Evolutionary conservation across 1,140 invertebrate species (phyloP), one percentile per base, ranked within the genome.

Genomic region (Scylla paramamosain): DNA sequence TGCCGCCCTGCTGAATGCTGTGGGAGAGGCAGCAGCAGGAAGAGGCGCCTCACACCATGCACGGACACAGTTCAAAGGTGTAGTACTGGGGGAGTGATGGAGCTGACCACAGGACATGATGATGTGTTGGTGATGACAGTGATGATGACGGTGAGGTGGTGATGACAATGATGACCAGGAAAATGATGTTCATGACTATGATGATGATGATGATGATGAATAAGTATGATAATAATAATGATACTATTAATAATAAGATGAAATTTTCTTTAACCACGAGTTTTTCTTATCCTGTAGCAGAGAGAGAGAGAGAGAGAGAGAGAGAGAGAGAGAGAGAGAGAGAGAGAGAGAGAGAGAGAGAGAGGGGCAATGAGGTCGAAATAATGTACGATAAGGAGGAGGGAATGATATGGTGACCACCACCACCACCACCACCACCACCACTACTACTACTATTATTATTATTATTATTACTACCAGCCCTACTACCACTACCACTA

Each of bases 301-400:
- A 46, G 87, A 46, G 32, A 89, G 87, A 89, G 87, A 89, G 87
- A 89, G 87, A 46, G 87, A 46, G 87, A 14, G 87, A 46, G 87
- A 89, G 87, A 89, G 87, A 46, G 87, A 46, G 39, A 46, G 39
- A 46, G 87, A 46, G 32, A 89, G 39, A 46, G 87, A 46, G 16
- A 89, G 39, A 89, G 87, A 46, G 39, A 89, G 87, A 46, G 39
- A 89, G 87, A 0, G 87, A 46, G 87, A 46, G 32, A 48, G 87
- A 46, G 87, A 89, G 39, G 46, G 25, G 87, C 0, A 28, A 31
- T 45, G 20, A 25, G 45, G n/a, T 14, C 4, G 31, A 32, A 84
- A 32, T 84, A 84, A 28, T 12, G 1, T 28, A 28, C 31, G 83
- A 29, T 32, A 28, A 84, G 83, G 25, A 29, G 28, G 31, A 4